Base-by-base conservation (phyloP, 2,797 vertebrate species). In the Enoplosus armatus region DNA sequence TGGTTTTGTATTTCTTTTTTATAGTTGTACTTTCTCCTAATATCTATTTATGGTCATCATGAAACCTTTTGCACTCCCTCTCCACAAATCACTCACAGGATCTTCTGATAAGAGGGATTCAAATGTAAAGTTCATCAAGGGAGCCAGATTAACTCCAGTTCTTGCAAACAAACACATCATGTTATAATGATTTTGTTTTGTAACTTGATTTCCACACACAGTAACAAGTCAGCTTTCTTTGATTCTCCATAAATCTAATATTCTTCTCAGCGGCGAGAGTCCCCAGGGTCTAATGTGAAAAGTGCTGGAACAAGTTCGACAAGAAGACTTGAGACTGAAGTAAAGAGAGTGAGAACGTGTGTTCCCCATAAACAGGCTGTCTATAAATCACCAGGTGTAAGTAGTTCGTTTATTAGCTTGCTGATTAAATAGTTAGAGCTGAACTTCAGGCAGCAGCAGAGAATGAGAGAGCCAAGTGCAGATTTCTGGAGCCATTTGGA, bases 341-440 rank as follows among this genome's bases (percentile, higher is more conserved):
- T 48, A 43, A 72, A 80, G 56, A 60, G 45, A 20, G 54, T 14
- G 50, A 51, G 61, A 37, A 31, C 51, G 61, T n/a, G 31, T 47
- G n/a, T 48, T 72, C 24, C 37, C 39, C 37, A 61, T 77, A 64
- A 87, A 75, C 62, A 37, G 35, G n/a, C 29, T 6, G 64, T 62
- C 58, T 50, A 35, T 79, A 80, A 90, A 87, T 87, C 83, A 83
- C 22, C 73, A n/a, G 72, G 59, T 55, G 20, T 15, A 6, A 59
- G 62, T 6, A 63, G 24, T 47, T 64, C 20, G 55, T 74, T 76
- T 66, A 75, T 79, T 59, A 76, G 75, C 69, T 54, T 22, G 14
- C 73, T 76, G 77, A 88, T 69, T 61, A 39, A 85, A 80, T 3
- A 72, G 66, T 80, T 37, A 24, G 66, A 69, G 56, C 5, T 45